Evolutionary conservation across 2,797 vertebrate species (phyloP).

Genomic region (Cossypha polioptera): DNA sequence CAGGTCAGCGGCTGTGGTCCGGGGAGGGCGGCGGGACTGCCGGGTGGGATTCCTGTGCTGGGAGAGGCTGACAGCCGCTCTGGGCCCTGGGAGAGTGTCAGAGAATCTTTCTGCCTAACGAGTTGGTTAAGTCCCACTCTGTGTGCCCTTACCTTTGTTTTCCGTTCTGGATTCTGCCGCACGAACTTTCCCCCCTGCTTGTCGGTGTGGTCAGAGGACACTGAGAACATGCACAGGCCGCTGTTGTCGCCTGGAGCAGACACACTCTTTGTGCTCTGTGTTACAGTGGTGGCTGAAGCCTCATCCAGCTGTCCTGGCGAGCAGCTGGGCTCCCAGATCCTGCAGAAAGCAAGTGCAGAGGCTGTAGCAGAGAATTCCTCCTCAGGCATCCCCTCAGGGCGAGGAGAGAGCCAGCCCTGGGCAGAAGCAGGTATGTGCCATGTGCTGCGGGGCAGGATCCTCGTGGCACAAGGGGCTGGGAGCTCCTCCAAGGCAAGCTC

Average conservation of each 20-base stretch:
- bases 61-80: not conserved
- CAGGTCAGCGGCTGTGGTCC: constrained; percentile 12
- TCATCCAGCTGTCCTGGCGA: not conserved
- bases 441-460: not conserved
- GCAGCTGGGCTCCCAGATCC: not conserved
- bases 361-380: not conserved
- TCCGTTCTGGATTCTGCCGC: not conserved
- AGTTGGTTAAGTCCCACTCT: not conserved
- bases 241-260: not conserved
- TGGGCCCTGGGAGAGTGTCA: not conserved
- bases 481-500: not conserved
- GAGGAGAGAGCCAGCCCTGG: constrained; percentile 1
- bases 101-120: not conserved
- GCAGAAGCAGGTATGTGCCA: constrained; percentile 11
- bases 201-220: not conserved
- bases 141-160: not conserved
- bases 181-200: not conserved
- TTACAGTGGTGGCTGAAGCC: constrained; percentile 14
- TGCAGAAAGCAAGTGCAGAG: not conserved
- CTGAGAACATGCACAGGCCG: fast-evolving
- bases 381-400: not conserved
- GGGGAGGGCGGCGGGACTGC: not conserved
- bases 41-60: not conserved
- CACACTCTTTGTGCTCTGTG: not conserved
- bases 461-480: not conserved